Conservation (phyloP, 1,140 invertebrate genomes). For the Drosophila yakuba region DNA sequence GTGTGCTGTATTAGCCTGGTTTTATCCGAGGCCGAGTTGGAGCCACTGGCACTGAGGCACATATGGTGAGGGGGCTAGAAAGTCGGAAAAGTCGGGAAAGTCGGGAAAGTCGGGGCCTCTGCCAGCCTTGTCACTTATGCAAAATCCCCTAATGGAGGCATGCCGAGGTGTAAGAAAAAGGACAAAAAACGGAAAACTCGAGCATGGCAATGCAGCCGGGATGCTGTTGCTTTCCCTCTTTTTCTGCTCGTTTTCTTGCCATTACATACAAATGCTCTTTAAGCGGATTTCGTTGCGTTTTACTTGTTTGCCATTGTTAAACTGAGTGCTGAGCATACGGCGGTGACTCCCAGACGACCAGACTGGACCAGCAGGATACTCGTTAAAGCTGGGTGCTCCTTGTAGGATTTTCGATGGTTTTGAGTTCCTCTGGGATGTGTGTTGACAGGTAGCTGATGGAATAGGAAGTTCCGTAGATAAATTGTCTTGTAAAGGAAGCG, state of each 20-base stretch:
- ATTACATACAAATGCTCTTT: slow-evolving; percentile 81
- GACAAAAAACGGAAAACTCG: slow-evolving; percentile 29
- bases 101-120: slow-evolving; percentile 19
- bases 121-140: slow-evolving; percentile 74
- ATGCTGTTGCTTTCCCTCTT: slow-evolving; percentile 39
- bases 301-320: slow-evolving; percentile 83
- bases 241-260: slow-evolving; percentile 49
- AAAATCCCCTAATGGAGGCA: slow-evolving; percentile 75
- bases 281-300: slow-evolving; percentile 77
- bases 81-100: not conserved
- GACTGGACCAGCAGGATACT: slow-evolving; percentile 34
- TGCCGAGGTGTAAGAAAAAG: slow-evolving; percentile 70
- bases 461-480: not conserved
- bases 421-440: slow-evolving; percentile 9
- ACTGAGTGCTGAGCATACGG: slow-evolving; percentile 78
- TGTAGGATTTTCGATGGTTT: not conserved
- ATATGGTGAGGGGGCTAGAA: slow-evolving; percentile 16
- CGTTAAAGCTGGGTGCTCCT: slow-evolving; percentile 26
- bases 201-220: slow-evolving; percentile 47
- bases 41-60: slow-evolving; percentile 45
- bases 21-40: slow-evolving; percentile 54
- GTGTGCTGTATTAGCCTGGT: slow-evolving; percentile 68
- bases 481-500: too few species aligned
- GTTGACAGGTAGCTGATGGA: slow-evolving; percentile 10
- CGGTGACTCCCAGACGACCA: slow-evolving; percentile 32